These are phyloP conservation scores for Lethrus apterus DNA, from an alignment of 1,140 invertebrate species.

Conservation along the genomic window DNA sequence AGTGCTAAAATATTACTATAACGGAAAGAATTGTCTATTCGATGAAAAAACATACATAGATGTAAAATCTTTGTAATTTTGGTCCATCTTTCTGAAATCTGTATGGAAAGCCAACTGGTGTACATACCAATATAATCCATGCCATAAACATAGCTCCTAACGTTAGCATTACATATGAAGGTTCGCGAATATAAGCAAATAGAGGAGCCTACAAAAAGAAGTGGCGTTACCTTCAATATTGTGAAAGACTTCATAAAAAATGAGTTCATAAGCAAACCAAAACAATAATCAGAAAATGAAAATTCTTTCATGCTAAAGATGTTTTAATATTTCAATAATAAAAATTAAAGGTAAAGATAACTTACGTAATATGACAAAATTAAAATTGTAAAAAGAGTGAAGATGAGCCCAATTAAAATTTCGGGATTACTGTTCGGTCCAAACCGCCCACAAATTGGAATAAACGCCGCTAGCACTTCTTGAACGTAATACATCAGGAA, in stretches of 20 bases:
- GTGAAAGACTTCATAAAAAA: background rate
- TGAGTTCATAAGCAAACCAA: too few species aligned
- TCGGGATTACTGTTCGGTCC: background rate
- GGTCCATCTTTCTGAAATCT: background rate
- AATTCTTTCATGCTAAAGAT: too few species aligned
- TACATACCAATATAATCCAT: background rate
- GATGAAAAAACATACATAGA: conserved; percentile 1
- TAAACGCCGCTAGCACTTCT: background rate
- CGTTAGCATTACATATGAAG: background rate
- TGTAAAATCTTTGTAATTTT: conserved; percentile 5
- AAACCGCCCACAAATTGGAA: background rate
- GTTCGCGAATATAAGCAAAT: conserved; percentile 3
- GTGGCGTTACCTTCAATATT: too few species aligned
- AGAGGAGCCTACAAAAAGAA: conserved; percentile 6
- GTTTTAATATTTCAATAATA: too few species aligned
- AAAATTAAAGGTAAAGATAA: too few species aligned
- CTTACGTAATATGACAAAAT: background rate
- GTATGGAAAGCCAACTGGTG: conserved; percentile 10
- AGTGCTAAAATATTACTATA: background rate
- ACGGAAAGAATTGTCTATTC: background rate
- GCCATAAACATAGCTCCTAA: background rate
- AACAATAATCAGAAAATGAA: too few species aligned
- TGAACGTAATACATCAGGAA: background rate
- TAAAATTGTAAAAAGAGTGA: background rate
- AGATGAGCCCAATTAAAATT: background rate